Percentiles rank a stretch among this genome's conserved stretches.
phyloP scores from a whole-genome alignment of 2,113 vertebrate species.

The Taurulus bubalis region DNA sequence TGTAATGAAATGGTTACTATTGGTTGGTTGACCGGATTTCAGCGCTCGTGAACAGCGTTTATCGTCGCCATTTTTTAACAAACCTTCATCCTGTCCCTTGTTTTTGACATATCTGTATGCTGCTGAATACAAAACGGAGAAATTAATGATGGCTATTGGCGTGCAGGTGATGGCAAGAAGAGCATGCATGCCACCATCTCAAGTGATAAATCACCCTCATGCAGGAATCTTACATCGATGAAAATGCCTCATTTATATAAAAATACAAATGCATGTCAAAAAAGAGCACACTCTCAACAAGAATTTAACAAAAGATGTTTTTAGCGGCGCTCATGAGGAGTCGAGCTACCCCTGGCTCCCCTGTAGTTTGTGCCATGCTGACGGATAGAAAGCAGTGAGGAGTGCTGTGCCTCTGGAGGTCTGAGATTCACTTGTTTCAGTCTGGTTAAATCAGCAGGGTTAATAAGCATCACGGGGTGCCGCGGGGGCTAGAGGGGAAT shows the following conservation, averaged over 20 bases:
- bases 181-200: background rate
- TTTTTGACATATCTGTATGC: background rate
- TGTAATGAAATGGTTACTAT: too few relatives aligned
- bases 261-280: background rate
- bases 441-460: background rate
- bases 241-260: background rate
- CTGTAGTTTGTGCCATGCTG: background rate
- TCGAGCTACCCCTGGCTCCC: background rate
- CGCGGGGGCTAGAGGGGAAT: background rate
- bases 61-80: too few relatives aligned
- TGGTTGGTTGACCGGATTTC: background rate
- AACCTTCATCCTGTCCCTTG: too few relatives aligned
- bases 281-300: background rate
- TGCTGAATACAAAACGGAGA: too few relatives aligned
- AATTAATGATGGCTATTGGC: too few relatives aligned
- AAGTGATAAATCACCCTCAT: background rate
- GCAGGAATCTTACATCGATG: background rate
- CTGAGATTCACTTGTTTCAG: background rate
- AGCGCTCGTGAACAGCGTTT: too few relatives aligned
- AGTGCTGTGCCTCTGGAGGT: background rate
- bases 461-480: constrained; percentile 1
- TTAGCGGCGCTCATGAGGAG: too few relatives aligned
- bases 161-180: background rate
- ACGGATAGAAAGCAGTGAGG: background rate
- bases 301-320: too few relatives aligned